Evolutionary conservation across 2,888 invertebrate genomes (phyloP).

Genomic region (Bimastos eiseni): DNA sequence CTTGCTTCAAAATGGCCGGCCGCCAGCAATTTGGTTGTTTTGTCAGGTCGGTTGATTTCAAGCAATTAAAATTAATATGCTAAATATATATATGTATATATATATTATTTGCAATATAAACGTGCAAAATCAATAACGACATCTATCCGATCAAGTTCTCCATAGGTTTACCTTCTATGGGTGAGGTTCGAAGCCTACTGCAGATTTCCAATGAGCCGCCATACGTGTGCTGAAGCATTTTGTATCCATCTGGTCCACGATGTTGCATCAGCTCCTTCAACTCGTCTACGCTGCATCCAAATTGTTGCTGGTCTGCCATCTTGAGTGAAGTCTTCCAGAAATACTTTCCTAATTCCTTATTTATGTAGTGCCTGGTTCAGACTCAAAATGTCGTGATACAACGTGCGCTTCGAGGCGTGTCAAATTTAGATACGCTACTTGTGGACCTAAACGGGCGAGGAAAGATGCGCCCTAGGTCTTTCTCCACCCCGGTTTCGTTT

Average conservation of each 20-base stretch:
- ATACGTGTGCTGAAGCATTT: constrained; percentile 79
- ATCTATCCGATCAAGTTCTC: not conserved
- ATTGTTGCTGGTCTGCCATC: constrained; percentile 68
- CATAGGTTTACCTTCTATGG: constrained; percentile 64
- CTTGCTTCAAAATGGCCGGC: no score
- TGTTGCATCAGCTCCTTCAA: constrained; percentile 98
- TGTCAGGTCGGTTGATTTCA: no score
- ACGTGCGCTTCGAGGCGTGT: not conserved
- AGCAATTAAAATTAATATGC: no score
- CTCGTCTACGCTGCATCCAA: constrained; percentile 93
- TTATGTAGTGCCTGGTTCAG: not conserved
- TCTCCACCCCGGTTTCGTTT: not conserved
- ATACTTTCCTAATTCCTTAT: not conserved
- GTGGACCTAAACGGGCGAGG: not conserved
- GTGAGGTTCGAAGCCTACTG: constrained; percentile 93
- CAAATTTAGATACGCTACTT: not conserved
- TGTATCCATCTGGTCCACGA: constrained; percentile 90
- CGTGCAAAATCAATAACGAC: no score
- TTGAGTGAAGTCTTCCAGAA: not conserved
- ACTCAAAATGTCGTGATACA: no score
- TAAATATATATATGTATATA: no score
- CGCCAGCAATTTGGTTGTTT: no score
- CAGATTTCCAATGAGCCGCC: constrained; percentile 93
- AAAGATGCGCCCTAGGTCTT: not conserved
- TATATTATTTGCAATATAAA: no score